Evolutionary conservation across 2,113 vertebrate species (phyloP), one percentile per base, ranked within the genome.

Genomic region (Pyrgilauda ruficollis): DNA sequence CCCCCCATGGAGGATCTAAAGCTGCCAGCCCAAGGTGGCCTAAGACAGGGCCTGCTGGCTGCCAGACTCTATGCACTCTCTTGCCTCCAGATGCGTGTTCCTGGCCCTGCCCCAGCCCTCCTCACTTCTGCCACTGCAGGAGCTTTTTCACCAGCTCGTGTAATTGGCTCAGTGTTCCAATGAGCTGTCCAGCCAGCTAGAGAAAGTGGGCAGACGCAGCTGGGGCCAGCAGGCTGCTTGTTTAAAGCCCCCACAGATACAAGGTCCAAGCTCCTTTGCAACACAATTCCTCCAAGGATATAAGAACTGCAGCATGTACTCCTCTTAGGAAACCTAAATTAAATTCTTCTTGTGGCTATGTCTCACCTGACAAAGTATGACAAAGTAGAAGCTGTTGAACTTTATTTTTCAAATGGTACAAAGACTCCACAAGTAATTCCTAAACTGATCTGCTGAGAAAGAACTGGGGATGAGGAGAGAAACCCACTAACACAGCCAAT

Each of bases 91-190:
- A 33, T 30, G 12, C 0, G 0, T 5, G 47, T 5, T 73, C 77
- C 49, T 9, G 26, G 50, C 46, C 41, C n/a, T 35, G 39, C 49
- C 70, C 46, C 33, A 28, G 62, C 66, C 8, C 67, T 33, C 27
- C 37, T 30, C 58, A 15, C 23, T 35, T 52, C 2, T 15, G 27
- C 13, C 58, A 19, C 2, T 10, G 58, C 28, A 24, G 39, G 26
- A 30, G 22, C 39, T 82, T 67, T 53, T 15, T 47, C 49, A 52
- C 5, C 62, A 63, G 6, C 81, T 43, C 31, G 1, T 0, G 1
- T 2, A 15, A 39, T 9, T 10, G 47, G 47, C n/a, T 90, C 64
- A 26, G 17, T 0, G 3, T 1, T 11, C 30, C 11, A 21, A 39
- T 1, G 23, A 78, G 78, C 69, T 82, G 47, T 59, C 39, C 74